phyloP scores from a whole-genome alignment of 2,888 invertebrate species.

The Plusia festucae region DNA sequence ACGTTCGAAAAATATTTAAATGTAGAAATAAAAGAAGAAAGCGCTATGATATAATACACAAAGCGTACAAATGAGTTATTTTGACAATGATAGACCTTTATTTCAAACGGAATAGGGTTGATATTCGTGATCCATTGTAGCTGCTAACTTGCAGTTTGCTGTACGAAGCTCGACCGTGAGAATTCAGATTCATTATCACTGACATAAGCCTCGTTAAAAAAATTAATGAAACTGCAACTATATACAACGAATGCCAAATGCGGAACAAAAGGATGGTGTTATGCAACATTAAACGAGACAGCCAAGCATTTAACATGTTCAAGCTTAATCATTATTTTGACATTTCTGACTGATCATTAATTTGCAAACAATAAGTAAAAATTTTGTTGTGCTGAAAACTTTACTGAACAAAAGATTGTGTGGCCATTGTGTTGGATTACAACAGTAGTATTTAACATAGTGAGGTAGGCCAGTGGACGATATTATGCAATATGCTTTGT shows the following conservation, averaged over 20 bases:
- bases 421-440: constrained; percentile 46
- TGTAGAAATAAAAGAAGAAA: background rate
- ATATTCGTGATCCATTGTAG: background rate
- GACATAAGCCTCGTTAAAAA: constrained; percentile 34
- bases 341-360: constrained; percentile 58
- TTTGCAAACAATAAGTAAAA: constrained; percentile 56
- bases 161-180: constrained; percentile 25
- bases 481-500: background rate
- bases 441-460: constrained; percentile 42
- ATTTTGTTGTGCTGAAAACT: constrained; percentile 38
- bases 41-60: background rate
- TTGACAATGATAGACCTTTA: background rate
- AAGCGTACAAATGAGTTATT: background rate
- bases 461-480: constrained; percentile 17
- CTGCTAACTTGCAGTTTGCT: background rate
- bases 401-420: constrained; percentile 41
- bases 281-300: constrained; percentile 42
- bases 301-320: constrained; percentile 20
- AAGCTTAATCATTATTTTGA: constrained; percentile 61
- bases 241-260: constrained; percentile 33
- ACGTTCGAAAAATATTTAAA: background rate
- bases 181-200: constrained; percentile 27
- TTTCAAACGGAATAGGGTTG: background rate
- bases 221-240: constrained; percentile 36
- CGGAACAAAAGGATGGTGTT: constrained; percentile 50